phyloP scores from a whole-genome alignment of 2,888 invertebrate species.

The Brenthis daphne region DNA sequence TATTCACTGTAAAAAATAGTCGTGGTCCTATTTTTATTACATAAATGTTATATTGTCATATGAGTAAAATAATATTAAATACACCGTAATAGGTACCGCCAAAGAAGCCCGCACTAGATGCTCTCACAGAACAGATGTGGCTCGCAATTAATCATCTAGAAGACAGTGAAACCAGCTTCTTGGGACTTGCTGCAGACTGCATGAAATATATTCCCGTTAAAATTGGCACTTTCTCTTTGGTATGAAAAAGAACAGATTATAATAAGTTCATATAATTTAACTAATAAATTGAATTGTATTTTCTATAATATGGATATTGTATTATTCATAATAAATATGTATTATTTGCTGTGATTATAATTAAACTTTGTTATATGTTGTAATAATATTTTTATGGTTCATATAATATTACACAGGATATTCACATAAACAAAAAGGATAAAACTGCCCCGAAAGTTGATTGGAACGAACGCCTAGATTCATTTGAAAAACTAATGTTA shows the following conservation, averaged over 20 bases:
- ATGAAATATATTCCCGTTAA: slow-evolving; percentile 79
- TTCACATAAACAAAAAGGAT: slow-evolving; percentile 77
- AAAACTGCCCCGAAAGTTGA: slow-evolving; percentile 55
- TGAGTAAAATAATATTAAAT: background rate
- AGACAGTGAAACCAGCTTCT: slow-evolving; percentile 80
- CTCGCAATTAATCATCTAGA: slow-evolving; percentile 84
- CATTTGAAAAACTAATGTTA: slow-evolving; percentile 92
- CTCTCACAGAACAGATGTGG: slow-evolving; percentile 87
- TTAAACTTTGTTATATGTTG: background rate
- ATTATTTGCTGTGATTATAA: background rate
- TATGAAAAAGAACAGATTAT: slow-evolving; percentile 48
- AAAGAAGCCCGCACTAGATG: slow-evolving; percentile 83
- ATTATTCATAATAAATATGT: background rate
- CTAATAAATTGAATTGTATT: background rate
- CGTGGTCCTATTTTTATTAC: too few relatives aligned
- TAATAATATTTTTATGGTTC: background rate
- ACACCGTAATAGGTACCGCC: slow-evolving; percentile 56
- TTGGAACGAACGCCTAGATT: slow-evolving; percentile 85
- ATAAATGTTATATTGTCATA: background rate
- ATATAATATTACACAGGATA: slow-evolving; percentile 67
- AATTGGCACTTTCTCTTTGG: slow-evolving; percentile 84
- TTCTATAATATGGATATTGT: background rate
- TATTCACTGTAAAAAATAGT: too few relatives aligned
- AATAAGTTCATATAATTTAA: background rate
- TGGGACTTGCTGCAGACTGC: slow-evolving; percentile 78